Conservation (phyloP, 2,888 invertebrate genomes). For the Ochropacha duplaris region DNA sequence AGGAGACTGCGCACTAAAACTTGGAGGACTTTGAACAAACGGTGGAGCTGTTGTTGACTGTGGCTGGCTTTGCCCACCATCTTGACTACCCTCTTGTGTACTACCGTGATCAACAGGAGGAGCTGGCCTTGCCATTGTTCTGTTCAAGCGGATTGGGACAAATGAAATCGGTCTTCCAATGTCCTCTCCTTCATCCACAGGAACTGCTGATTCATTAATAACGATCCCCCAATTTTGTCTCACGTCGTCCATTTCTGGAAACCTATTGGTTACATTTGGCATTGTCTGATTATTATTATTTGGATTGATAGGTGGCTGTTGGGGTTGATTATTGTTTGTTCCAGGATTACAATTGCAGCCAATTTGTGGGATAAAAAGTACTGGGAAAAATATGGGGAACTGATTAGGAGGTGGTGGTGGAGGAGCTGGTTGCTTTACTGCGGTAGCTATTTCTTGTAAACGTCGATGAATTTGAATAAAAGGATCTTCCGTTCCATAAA, state of each 20-base stretch:
- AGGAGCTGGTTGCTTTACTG: slow-evolving; percentile 40
- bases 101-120: slow-evolving; percentile 61
- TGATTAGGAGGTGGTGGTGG: slow-evolving; percentile 34
- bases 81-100: slow-evolving; percentile 44
- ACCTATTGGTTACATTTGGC: slow-evolving; percentile 41
- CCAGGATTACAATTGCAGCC: slow-evolving; percentile 46
- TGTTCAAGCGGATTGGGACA: slow-evolving; percentile 42
- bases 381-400: slow-evolving; percentile 51
- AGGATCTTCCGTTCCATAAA: slow-evolving; percentile 45
- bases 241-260: slow-evolving; percentile 56
- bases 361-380: slow-evolving; percentile 47
- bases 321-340: slow-evolving; percentile 10
- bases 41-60: slow-evolving; percentile 13
- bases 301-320: slow-evolving; percentile 12
- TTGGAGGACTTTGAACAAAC: background rate
- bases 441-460: slow-evolving; percentile 45
- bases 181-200: slow-evolving; percentile 37
- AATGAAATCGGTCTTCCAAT: slow-evolving; percentile 58
- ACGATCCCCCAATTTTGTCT: slow-evolving; percentile 66
- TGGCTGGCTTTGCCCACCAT: slow-evolving; percentile 18
- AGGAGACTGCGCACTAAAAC: background rate
- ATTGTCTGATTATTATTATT: slow-evolving; percentile 20
- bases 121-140: slow-evolving; percentile 39
- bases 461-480: slow-evolving; percentile 45
- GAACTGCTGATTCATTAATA: slow-evolving; percentile 39